These are phyloP conservation scores for Chlorops oryzae DNA, from an alignment of 1,140 invertebrate species.

Conservation along the genomic window DNA sequence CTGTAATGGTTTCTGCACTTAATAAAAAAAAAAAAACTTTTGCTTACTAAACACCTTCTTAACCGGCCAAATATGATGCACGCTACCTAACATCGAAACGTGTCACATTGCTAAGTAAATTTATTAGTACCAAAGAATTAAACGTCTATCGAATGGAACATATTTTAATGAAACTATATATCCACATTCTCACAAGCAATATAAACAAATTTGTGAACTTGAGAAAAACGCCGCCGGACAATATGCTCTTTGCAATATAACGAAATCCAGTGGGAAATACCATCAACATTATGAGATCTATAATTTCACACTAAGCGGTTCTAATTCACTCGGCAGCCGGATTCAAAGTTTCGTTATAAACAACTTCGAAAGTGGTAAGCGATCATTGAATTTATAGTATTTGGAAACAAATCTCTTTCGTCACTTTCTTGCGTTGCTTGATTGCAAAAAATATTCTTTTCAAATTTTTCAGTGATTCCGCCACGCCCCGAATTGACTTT, in stretches of 20 bases:
- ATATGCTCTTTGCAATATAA: slow-evolving; percentile 12
- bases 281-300: slow-evolving; percentile 10
- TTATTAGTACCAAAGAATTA: too few relatives aligned
- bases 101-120: too few relatives aligned
- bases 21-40: too few relatives aligned
- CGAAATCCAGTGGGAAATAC: slow-evolving; percentile 11
- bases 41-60: too few relatives aligned
- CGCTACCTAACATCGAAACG: too few relatives aligned
- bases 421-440: too few relatives aligned
- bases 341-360: slow-evolving; percentile 13
- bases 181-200: slow-evolving; percentile 19
- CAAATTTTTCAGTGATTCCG: slow-evolving; percentile 9
- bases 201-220: slow-evolving; percentile 12
- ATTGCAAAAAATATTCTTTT: slow-evolving; percentile 5
- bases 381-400: too few relatives aligned
- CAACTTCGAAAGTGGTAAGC: slow-evolving; percentile 15
- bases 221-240: slow-evolving; percentile 11
- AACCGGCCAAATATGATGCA: too few relatives aligned
- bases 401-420: too few relatives aligned
- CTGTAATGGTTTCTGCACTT: too few relatives aligned
- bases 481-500: slow-evolving; percentile 6
- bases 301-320: slow-evolving; percentile 10
- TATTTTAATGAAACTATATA: slow-evolving; percentile 9
- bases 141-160: too few relatives aligned
- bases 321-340: slow-evolving; percentile 8